Percentiles rank a stretch among this genome's conserved stretches.
These are phyloP conservation scores for Strix occidentalis DNA, from an alignment of 2,797 vertebrate species.

Conservation along the genomic window DNA sequence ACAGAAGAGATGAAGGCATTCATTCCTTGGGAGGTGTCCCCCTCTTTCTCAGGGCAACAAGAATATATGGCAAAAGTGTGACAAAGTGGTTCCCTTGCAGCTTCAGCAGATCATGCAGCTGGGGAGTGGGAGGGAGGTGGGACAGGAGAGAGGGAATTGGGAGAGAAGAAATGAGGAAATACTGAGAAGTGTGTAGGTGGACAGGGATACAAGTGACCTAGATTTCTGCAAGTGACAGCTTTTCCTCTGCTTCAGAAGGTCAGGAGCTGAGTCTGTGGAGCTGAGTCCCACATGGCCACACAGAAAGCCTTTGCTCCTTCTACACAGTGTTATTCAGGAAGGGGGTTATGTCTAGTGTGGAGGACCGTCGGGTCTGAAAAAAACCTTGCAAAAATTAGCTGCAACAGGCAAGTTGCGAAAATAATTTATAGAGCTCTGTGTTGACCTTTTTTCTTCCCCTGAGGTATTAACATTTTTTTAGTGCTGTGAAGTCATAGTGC, in stretches of 20 bases:
- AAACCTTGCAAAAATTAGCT: not conserved
- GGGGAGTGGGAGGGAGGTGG: not conserved
- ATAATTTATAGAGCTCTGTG: not conserved
- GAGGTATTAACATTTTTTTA: not conserved
- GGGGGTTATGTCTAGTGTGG: not conserved
- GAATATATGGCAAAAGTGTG: not conserved
- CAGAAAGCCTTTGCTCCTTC: not conserved
- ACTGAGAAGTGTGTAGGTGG: not conserved
- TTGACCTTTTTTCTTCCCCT: not conserved
- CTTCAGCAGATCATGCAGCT: not conserved
- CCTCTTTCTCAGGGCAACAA: not conserved
- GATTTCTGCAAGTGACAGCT: not conserved
- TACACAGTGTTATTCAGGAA: not conserved
- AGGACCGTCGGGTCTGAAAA: fast-evolving
- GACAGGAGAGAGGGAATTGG: not conserved
- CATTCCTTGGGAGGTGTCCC: not conserved
- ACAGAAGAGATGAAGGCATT: not conserved
- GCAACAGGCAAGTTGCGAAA: not conserved
- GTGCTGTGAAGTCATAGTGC: not conserved
- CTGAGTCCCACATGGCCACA: fast-evolving
- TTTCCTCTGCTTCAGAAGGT: not conserved
- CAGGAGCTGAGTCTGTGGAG: not conserved
- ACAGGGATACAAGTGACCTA: not conserved
- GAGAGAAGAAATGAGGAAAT: not conserved
- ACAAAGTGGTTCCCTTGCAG: not conserved